Percentiles rank a stretch among this genome's conserved stretches.
phyloP scores from a whole-genome alignment of 2,797 vertebrate species.

The Chiroxiphia lanceolata region DNA sequence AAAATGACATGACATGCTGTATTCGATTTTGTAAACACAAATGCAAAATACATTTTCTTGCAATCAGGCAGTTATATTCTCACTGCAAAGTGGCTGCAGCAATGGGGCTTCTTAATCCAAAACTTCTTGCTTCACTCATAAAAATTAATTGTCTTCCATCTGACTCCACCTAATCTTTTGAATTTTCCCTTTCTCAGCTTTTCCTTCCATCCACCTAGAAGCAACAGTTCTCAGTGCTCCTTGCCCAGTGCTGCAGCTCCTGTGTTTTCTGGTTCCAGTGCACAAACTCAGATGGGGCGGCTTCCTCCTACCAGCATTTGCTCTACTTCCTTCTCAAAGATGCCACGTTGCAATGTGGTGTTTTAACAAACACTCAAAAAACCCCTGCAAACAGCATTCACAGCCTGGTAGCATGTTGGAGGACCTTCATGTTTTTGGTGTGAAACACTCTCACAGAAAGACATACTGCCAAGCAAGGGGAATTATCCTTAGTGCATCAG shows the following conservation, averaged over 20 bases:
- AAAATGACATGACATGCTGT: neutral
- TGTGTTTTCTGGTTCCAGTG: neutral
- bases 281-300: neutral
- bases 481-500: neutral
- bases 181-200: neutral
- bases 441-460: neutral
- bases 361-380: neutral
- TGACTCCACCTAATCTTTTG: neutral
- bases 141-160: neutral
- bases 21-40: neutral
- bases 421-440: neutral
- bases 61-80: neutral
- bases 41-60: neutral
- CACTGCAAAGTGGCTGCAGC: neutral
- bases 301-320: neutral
- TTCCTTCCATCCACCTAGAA: neutral
- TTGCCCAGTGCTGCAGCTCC: neutral
- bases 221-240: neutral
- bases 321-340: neutral
- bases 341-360: neutral
- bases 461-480: neutral
- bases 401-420: neutral
- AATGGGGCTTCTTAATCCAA: neutral
- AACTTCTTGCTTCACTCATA: neutral
- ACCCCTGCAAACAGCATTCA: neutral